These are phyloP conservation scores for Conomelus anceps DNA, from an alignment of 2,888 invertebrate genomes.

Conservation along the genomic window DNA sequence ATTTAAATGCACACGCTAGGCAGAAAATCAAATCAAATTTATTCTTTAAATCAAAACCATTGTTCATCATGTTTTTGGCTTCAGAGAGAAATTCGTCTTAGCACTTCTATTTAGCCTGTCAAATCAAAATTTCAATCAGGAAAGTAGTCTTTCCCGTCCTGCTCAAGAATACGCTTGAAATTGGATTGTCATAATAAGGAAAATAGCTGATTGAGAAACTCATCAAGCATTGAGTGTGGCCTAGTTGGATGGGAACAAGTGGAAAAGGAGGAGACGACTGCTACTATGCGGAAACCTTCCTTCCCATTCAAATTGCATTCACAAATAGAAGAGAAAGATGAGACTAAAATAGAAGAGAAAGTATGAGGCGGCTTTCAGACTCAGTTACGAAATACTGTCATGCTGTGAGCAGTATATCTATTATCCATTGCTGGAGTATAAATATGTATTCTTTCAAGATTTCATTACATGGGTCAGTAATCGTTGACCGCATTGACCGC, in stretches of 20 bases:
- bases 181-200: not conserved
- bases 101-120: not conserved
- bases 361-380: not conserved
- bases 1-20: not conserved
- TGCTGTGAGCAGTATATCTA: too few relatives aligned
- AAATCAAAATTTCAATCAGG: not conserved
- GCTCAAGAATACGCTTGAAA: not conserved
- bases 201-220: not conserved
- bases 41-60: too few relatives aligned
- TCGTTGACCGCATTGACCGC: not conserved
- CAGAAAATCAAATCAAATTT: not conserved
- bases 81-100: not conserved
- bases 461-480: not conserved
- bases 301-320: not conserved
- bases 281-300: not conserved
- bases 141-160: not conserved
- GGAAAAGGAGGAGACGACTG: not conserved
- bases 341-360: not conserved
- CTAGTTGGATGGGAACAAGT: not conserved
- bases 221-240: not conserved
- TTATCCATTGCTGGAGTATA: not conserved
- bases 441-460: not conserved
- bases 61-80: not conserved
- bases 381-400: not conserved
- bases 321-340: not conserved